These are phyloP conservation scores for Drosophila niveifrons DNA, from an alignment of 2,888 invertebrate species.

Conservation along the genomic window DNA sequence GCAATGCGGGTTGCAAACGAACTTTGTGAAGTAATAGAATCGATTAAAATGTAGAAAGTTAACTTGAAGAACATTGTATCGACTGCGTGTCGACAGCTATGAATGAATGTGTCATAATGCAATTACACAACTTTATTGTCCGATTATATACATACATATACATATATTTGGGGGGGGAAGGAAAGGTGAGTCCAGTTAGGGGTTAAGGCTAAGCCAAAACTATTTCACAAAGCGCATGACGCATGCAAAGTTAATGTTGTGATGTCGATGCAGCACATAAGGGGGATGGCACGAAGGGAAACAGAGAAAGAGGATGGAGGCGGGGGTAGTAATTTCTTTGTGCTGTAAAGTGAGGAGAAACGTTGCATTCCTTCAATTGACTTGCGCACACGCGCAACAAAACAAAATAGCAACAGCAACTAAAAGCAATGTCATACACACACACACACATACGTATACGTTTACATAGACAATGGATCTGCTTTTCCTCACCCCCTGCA, in stretches of 20 bases:
- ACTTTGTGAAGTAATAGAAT: neutral
- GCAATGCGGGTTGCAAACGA: neutral
- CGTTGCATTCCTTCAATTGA: constrained; percentile 73
- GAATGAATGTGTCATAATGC: constrained; percentile 12
- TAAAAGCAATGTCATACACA: constrained; percentile 65
- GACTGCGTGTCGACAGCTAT: neutral
- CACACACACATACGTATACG: constrained; percentile 17
- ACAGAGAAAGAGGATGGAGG: neutral
- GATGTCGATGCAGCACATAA: neutral
- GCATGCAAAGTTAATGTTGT: constrained; percentile 52
- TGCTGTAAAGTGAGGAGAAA: constrained; percentile 14
- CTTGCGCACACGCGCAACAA: constrained; percentile 70
- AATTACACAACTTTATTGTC: constrained; percentile 1
- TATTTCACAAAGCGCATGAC: constrained; percentile 62
- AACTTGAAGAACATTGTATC: neutral
- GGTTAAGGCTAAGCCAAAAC: constrained; percentile 60
- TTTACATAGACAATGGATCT: constrained; percentile 12
- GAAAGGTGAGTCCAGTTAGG: constrained; percentile 14
- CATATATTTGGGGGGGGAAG: neutral
- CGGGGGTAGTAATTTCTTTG: constrained; percentile 14
- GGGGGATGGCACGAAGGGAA: neutral
- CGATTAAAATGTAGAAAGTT: neutral
- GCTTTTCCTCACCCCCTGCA: neutral
- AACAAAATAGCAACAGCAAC: constrained; percentile 41
- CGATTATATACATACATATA: no score